Conservation (phyloP, 2,888 invertebrate species). For the Syrphus vitripennis region DNA sequence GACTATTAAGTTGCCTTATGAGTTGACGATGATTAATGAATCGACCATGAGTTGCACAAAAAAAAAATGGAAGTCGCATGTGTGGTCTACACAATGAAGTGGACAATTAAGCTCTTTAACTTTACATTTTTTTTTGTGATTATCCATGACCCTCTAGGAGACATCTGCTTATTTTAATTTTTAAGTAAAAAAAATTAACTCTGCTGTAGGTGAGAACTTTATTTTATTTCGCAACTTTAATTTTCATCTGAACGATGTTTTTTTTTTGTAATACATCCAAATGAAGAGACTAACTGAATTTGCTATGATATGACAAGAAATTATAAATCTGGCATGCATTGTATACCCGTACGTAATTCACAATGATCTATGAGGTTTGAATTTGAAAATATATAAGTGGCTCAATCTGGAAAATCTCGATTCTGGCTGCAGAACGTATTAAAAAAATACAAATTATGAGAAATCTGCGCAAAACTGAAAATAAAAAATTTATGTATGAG, state of each 20-base stretch:
- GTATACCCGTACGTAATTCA: too few relatives aligned
- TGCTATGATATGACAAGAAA: too few relatives aligned
- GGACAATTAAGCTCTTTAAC: conserved; percentile 37
- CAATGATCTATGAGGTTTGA: too few relatives aligned
- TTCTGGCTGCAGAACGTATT: too few relatives aligned
- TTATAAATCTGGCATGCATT: too few relatives aligned
- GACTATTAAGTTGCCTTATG: conserved; percentile 60
- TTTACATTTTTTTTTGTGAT: not conserved
- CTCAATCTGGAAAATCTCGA: too few relatives aligned
- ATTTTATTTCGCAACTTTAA: not conserved
- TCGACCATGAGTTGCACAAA: conserved; percentile 41
- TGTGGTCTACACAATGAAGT: conserved; percentile 44
- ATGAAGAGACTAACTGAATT: not conserved
- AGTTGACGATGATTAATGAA: conserved; percentile 62
- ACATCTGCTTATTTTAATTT: conserved; percentile 34
- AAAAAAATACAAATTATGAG: too few relatives aligned
- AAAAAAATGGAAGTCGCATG: conserved; percentile 13
- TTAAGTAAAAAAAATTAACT: not conserved
- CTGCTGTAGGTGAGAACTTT: conserved; percentile 36
- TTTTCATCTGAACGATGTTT: not conserved
- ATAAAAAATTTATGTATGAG: too few relatives aligned
- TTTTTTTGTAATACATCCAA: not conserved
- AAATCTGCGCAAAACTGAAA: too few relatives aligned
- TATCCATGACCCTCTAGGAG: conserved; percentile 35
- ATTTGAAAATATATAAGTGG: too few relatives aligned